Evolutionary conservation across 1,140 invertebrate genomes (phyloP), one percentile per base, ranked within the genome.

Genomic region (Sarcophaga bullata): DNA sequence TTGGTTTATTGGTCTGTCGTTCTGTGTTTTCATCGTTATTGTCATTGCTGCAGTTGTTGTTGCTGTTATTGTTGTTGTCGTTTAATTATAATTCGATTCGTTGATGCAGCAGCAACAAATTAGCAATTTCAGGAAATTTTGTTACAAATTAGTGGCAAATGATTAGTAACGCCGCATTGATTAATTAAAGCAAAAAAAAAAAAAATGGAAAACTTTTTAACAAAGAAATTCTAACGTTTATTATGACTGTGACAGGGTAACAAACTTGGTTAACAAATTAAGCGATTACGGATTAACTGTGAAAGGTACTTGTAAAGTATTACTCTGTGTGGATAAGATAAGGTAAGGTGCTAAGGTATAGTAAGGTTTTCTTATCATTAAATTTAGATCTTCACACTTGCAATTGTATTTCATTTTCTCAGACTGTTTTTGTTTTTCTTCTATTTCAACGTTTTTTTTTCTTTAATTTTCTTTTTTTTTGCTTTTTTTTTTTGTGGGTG

Each of bases 121-220:
- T 76, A 49, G 46, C 47, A 76, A 17, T 68, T 68, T 68, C 73
- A 48, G 47, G n/a, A 48, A 76, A 48, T 49, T 15, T 62, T 48
- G 73, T 76, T 49, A 76, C 73, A 49, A 76, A 76, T 76, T 76
- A 76, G 73, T 76, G 73, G 73, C 73, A 76, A 49, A 47, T 76
- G 47, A 76, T 76, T 76, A 76, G 73, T 76, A 76, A 76, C 73
- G 73, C 73, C 6, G 48, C 73, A 49, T 76, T 76, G 73, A 76
- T 76, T 76, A 49, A 76, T 76, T 68, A 68, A 68, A 68, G 19
- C 62, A 6, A 17, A 52, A 52, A 68, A 68, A 19, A 68, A 19
- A 68, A 68, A 13, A 58, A 1, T 15, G 15, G 54, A 68, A 9
- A 68, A 75, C 7, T 73, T 37, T 46, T 25, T 25, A 73, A 25